These are phyloP conservation scores for Meliscaeva auricollis DNA, from an alignment of 2,888 invertebrate genomes.

Conservation along the genomic window DNA sequence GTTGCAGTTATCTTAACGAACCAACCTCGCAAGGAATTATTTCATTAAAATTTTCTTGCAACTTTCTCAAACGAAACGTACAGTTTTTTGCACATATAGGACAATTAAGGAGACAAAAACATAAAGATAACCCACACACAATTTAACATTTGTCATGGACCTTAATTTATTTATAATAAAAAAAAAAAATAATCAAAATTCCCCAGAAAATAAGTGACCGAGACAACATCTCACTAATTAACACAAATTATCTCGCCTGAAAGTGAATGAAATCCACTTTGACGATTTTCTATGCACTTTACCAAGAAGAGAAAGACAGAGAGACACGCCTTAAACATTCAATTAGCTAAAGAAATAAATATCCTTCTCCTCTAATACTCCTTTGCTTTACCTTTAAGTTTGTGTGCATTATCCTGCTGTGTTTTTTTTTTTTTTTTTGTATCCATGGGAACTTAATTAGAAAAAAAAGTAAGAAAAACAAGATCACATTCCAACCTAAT, in stretches of 20 bases:
- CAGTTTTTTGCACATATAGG: no score
- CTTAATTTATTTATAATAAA: not conserved
- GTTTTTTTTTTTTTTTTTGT: slow-evolving; percentile 7
- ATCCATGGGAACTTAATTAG: slow-evolving; percentile 25
- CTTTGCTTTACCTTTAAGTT: not conserved
- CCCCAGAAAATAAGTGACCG: slow-evolving; percentile 22
- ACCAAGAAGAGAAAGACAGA: not conserved
- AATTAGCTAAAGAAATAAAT: slow-evolving; percentile 29
- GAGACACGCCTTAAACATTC: slow-evolving; percentile 37
- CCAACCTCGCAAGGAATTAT: no score
- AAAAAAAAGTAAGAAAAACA: slow-evolving; percentile 2
- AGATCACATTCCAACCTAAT: slow-evolving; percentile 61
- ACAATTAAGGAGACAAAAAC: no score
- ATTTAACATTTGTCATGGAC: not conserved
- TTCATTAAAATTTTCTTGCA: no score
- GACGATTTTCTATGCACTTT: slow-evolving; percentile 4
- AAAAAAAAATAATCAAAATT: not conserved
- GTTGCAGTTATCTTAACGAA: no score
- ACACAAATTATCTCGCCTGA: slow-evolving; percentile 48
- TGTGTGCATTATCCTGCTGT: slow-evolving; percentile 15
- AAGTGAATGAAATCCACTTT: slow-evolving; percentile 21
- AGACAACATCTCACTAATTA: slow-evolving; percentile 52
- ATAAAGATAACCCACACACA: not conserved
- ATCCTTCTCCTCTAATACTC: not conserved
- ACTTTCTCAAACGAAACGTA: no score